These are phyloP conservation scores for Archocentrus centrarchus DNA, from an alignment of 2,113 vertebrate genomes.

Conservation along the genomic window DNA sequence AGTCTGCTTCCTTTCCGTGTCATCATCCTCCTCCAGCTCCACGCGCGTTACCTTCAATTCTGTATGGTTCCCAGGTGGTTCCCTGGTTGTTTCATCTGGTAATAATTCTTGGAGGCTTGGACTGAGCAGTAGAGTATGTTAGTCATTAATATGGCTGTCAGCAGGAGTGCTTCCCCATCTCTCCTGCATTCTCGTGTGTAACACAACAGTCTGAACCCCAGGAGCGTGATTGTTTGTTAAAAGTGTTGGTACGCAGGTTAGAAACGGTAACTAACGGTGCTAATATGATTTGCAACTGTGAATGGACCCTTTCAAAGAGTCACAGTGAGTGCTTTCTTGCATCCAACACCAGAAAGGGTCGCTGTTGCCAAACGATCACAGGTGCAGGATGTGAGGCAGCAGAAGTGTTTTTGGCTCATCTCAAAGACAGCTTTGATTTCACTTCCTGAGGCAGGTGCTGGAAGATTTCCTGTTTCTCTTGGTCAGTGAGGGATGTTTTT, in stretches of 20 bases:
- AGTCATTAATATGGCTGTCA: slow-evolving; percentile 48
- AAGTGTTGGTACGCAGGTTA: slow-evolving; percentile 13
- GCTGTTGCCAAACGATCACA: slow-evolving; percentile 66
- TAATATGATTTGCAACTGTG: slow-evolving; percentile 26
- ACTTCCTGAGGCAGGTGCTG: slow-evolving; percentile 72
- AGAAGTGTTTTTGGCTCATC: slow-evolving; percentile 57
- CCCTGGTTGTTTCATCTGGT: slow-evolving; percentile 35
- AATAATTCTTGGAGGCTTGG: slow-evolving; percentile 34
- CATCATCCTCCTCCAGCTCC: slow-evolving; percentile 22
- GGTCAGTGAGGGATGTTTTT: slow-evolving; percentile 63
- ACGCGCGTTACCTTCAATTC: slow-evolving; percentile 24
- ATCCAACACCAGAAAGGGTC: slow-evolving; percentile 31
- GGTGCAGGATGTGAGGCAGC: slow-evolving; percentile 73
- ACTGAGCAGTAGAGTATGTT: background rate
- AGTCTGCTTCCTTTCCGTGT: slow-evolving; percentile 16
- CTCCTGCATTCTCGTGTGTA: background rate
- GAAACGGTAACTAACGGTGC: slow-evolving; percentile 4
- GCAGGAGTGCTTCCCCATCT: slow-evolving; percentile 6
- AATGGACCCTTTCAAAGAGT: slow-evolving; percentile 51
- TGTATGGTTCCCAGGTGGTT: slow-evolving; percentile 41
- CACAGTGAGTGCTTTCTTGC: slow-evolving; percentile 61
- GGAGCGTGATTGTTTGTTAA: background rate
- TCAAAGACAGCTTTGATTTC: slow-evolving; percentile 74
- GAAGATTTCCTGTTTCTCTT: slow-evolving; percentile 67
- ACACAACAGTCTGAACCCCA: background rate